Base-by-base conservation (phyloP, 2,888 invertebrate genomes). In the Salticus scenicus region DNA sequence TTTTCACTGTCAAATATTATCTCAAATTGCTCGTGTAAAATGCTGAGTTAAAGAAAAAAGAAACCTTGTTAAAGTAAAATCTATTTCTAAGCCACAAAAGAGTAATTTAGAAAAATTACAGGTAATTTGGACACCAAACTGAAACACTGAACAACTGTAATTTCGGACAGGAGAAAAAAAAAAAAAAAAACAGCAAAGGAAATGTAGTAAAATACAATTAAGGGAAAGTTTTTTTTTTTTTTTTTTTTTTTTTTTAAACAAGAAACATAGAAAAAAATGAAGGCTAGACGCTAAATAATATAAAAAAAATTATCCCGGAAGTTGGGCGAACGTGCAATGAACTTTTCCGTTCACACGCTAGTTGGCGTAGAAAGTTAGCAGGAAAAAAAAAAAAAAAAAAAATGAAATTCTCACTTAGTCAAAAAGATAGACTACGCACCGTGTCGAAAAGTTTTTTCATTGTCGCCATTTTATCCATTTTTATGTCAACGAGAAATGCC, bases 321-420 rank as follows among this genome's bases (percentile, higher is more conserved):
- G 51, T 41, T 31, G 20, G n/a, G 30, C 17, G 8, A 31, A 28
- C 47, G 76, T 47, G 42, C 76, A 47, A 33, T 69, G 67, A 76
- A 76, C 76, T 67, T 76, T 67, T 67, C 42, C 67, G 66, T 75
- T 76, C 76, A 76, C 76, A 76, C 76, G 76, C 76, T 31, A 67
- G 20, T 67, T 57, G 66, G 30, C 51, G 66, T 64, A 42, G 20
- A 41, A 74, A 63, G n/a, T 63, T 31, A 28, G 8, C 24, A 12
- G 47, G 30, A n/a, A 28, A 42, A n/a, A 24, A 24, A 27, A 63
- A 24, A n/a, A 28, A 42, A n/a, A 24, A 24, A 27, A 63, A 24
- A 33, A 10, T 30, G 20, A 72, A 1, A 17, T 47, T 47, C 47
- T 47, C 47, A 47, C 47, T 47, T 47, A 17, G 47, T 17, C 47